These are phyloP conservation scores for Pangasius sanitwongsei DNA, from an alignment of 2,797 vertebrate genomes.

Conservation along the genomic window DNA sequence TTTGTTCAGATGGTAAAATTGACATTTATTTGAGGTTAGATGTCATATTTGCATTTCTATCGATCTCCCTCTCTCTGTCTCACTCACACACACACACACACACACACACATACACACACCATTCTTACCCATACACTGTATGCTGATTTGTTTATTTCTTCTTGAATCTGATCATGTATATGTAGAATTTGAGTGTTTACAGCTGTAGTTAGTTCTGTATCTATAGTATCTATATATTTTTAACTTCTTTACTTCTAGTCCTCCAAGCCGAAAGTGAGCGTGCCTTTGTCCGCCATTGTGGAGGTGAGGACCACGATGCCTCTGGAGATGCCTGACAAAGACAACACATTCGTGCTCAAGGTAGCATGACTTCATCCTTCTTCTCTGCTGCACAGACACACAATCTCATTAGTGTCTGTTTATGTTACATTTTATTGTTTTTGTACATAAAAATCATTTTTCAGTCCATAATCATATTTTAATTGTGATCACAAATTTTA, in stretches of 20 bases:
- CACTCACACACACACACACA: neutral
- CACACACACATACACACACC: neutral
- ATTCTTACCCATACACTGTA: neutral
- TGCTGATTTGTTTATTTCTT: neutral
- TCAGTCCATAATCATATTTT: neutral
- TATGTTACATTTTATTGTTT: neutral
- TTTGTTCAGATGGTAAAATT: neutral
- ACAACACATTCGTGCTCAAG: slow-evolving; percentile 98
- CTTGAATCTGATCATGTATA: neutral
- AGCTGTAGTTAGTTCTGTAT: too few relatives aligned
- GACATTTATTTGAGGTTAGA: neutral
- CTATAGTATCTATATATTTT: neutral
- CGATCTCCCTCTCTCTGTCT: too few relatives aligned
- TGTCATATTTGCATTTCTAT: neutral
- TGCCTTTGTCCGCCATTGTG: slow-evolving; percentile 91
- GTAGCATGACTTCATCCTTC: slow-evolving; percentile 65
- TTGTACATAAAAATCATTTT: neutral
- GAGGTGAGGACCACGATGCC: slow-evolving; percentile 99
- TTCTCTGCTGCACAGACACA: neutral
- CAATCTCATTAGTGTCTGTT: neutral
- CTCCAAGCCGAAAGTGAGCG: slow-evolving; percentile 93
- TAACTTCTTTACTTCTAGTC: slow-evolving; percentile 74
- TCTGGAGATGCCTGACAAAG: slow-evolving; percentile 97
- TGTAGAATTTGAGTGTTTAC: too few relatives aligned
- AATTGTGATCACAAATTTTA: neutral